Evolutionary conservation across 2,888 invertebrate species (phyloP), one percentile per base, ranked within the genome.

Genomic region (Sinopyrophorus schimmeli): DNA sequence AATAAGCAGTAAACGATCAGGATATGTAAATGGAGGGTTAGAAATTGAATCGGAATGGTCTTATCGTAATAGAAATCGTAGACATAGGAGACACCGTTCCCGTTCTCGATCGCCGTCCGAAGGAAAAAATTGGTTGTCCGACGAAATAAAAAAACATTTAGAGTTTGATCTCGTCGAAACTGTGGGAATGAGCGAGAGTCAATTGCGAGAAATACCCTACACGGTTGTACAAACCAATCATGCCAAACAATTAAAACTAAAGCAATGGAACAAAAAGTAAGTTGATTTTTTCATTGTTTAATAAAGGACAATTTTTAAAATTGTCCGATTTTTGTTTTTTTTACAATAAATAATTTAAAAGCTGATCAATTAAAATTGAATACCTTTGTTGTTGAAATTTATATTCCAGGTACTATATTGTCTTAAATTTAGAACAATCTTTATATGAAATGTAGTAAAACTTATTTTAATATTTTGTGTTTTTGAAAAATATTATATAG

Each of bases 81-180:
- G 70, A 35, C 73, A 72, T 46, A 65, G 71, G 47, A 70, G 73
- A 52, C 71, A 73, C 50, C 58, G 68, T 53, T 77, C 77, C 3
- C 67, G 87, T 63, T 88, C 88, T 10, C 83, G 86, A 23, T 86
- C 86, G 10, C 87, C 86, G 32, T 81, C 80, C 26, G 82, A 83
- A 43, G 74, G 76, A 54, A 87, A 87, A 70, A 80, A 84, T 62
- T 85, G 86, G 80, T 76, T 89, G 52, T 82, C 86, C 3, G 84
- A 79, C 55, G 90, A 90, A 71, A 71, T 91, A 55, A 88, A 88
- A 66, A 88, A 90, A 68, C 92, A 93, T 70, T 77, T 93, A 64
- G 91, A 92, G 71, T 93, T 89, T 73, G 87, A 89, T 67, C 78
- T 92, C 66, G 86, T 93, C 43, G 92, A 92, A 63, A 92, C 93